These are phyloP conservation scores for Papilio xuthus DNA, from an alignment of 1,140 invertebrate species.

Conservation along the genomic window DNA sequence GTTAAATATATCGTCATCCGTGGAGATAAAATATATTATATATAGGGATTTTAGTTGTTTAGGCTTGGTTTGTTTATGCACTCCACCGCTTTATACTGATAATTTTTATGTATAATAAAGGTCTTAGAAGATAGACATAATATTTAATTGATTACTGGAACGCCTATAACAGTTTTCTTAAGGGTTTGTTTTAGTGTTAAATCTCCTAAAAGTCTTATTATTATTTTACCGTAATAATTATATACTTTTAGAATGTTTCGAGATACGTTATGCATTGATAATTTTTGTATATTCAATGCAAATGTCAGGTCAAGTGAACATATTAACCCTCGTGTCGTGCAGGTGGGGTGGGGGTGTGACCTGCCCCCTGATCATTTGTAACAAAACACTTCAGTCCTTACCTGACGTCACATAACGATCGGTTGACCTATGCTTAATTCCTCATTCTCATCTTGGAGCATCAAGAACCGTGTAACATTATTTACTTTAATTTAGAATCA, in stretches of 20 bases:
- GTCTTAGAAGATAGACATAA: no score
- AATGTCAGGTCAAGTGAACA: slow-evolving; percentile 71
- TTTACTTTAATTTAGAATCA: neutral
- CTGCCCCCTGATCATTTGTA: slow-evolving; percentile 70
- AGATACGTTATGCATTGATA: slow-evolving; percentile 66
- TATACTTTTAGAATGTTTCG: slow-evolving; percentile 25
- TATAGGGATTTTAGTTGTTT: no score
- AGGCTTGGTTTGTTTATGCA: no score
- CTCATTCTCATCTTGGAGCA: slow-evolving; percentile 53
- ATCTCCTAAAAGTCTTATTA: no score
- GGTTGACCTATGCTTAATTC: slow-evolving; percentile 65
- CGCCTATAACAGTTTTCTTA: neutral
- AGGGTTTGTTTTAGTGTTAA: neutral
- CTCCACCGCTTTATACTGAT: no score
- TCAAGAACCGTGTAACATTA: slow-evolving; percentile 33
- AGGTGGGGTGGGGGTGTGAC: slow-evolving; percentile 70
- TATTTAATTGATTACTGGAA: no score
- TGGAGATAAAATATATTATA: no score
- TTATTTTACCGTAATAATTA: no score
- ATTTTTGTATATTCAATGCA: slow-evolving; percentile 59
- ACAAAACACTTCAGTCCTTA: slow-evolving; percentile 68
- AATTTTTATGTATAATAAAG: no score
- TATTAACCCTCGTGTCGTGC: slow-evolving; percentile 64
- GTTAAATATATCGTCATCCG: no score
- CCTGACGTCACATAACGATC: slow-evolving; percentile 66